Evolutionary conservation across 2,113 vertebrate species (phyloP).

Genomic region (Microtus richardsoni): DNA sequence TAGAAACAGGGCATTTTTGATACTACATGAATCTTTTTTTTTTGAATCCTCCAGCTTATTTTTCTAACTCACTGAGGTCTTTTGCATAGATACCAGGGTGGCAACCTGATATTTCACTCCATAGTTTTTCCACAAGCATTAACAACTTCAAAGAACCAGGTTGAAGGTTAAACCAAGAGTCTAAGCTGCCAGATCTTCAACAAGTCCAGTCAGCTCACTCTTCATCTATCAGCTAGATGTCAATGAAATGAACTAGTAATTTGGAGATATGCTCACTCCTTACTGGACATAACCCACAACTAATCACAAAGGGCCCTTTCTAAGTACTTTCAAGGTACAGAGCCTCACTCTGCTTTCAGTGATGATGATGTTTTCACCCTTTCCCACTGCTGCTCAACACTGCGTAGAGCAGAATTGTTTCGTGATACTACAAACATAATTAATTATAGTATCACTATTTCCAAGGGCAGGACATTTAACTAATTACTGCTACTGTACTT

Average conservation of each 20-base stretch:
- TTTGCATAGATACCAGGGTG: not conserved
- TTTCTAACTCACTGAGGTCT: not conserved
- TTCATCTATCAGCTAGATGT: not conserved
- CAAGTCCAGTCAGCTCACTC: not conserved
- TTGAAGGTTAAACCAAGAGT: not conserved
- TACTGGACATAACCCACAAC: not conserved
- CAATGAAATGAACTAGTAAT: not conserved
- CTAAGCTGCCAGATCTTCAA: not conserved
- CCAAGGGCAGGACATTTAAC: not conserved
- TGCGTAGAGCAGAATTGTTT: too few species aligned
- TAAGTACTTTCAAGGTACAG: not conserved
- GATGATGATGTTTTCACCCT: not conserved
- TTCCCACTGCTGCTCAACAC: not conserved
- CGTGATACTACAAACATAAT: not conserved
- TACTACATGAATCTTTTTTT: not conserved
- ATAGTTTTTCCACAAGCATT: not conserved
- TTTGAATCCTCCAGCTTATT: not conserved
- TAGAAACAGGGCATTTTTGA: not conserved
- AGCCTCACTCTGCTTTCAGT: not conserved
- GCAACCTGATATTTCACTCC: not conserved
- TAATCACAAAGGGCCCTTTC: not conserved
- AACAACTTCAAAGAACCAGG: not conserved
- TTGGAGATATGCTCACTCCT: not conserved
- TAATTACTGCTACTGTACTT: not conserved
- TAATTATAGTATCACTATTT: not conserved